A percentile compares a stretch with the other conserved stretches of the same genome.
phyloP scores from a whole-genome alignment of 2,113 vertebrate species.

The Vimba vimba region DNA sequence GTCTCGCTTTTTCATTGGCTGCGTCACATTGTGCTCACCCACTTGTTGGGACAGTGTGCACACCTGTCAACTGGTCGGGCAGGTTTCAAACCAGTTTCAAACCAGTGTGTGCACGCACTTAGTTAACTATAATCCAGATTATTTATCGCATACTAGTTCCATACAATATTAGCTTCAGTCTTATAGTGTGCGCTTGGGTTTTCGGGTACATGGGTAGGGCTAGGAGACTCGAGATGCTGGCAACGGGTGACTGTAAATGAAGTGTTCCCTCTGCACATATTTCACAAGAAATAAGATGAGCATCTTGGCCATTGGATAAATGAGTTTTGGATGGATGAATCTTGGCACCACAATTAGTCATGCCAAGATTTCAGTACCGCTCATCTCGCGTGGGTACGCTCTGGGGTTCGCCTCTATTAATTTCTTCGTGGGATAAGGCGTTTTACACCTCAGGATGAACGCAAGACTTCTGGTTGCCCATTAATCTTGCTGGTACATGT shows the following conservation, averaged over 20 bases:
- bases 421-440: slow-evolving; percentile 28
- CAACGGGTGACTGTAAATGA: slow-evolving; percentile 4
- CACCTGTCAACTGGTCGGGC: background rate
- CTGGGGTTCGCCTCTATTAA: slow-evolving; percentile 24
- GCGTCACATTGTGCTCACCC: background rate
- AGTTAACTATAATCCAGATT: background rate
- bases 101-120: background rate
- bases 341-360: slow-evolving; percentile 38
- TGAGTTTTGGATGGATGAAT: slow-evolving; percentile 45
- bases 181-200: background rate
- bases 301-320: slow-evolving; percentile 33
- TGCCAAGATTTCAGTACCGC: slow-evolving; percentile 29
- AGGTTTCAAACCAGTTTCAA: background rate
- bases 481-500: slow-evolving; percentile 29
- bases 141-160: background rate
- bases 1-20: background rate
- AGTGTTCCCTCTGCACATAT: background rate
- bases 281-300: background rate
- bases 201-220: background rate
- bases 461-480: background rate
- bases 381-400: slow-evolving; percentile 28
- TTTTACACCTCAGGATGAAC: slow-evolving; percentile 2
- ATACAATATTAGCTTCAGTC: background rate
- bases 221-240: background rate
- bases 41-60: background rate